A percentile compares a stretch with the other conserved stretches of the same genome.
Conservation (phyloP, 92 coral and sea anemone genomes). For the Epizoanthus rinbou region DNA sequence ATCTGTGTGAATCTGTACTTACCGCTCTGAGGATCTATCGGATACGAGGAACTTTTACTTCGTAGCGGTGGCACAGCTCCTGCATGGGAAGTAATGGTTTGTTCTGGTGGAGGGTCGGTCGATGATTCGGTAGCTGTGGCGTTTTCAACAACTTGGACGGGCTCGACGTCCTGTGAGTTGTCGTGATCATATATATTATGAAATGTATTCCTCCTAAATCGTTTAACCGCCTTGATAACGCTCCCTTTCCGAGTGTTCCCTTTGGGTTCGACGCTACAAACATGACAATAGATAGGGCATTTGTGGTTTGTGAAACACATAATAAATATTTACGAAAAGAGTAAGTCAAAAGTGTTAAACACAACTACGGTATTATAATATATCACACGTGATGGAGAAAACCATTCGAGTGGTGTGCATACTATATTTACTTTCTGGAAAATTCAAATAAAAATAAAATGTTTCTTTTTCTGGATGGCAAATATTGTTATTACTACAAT, state of each 20-base stretch:
- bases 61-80: background rate
- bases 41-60: slow-evolving; percentile 3
- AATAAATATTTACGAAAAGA: too few species aligned
- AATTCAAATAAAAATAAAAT: too few species aligned
- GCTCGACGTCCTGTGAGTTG: background rate
- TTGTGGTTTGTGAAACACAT: too few species aligned
- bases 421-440: too few species aligned
- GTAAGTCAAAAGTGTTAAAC: too few species aligned
- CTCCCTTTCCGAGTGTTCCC: slow-evolving; percentile 34
- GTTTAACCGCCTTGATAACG: slow-evolving; percentile 13
- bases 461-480: too few species aligned
- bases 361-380: too few species aligned
- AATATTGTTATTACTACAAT: too few species aligned
- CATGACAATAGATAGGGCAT: background rate
- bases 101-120: slow-evolving; percentile 2
- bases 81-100: background rate
- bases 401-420: too few species aligned
- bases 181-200: slow-evolving; percentile 22
- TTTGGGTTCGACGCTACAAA: slow-evolving; percentile 33
- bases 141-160: background rate
- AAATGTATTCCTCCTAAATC: slow-evolving; percentile 38
- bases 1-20: background rate
- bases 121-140: slow-evolving; percentile 32
- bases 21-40: background rate
- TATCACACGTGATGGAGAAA: too few species aligned